phyloP scores from a whole-genome alignment of 64 coral and sea anemone genomes.

The Astreopora myriophthalma region DNA sequence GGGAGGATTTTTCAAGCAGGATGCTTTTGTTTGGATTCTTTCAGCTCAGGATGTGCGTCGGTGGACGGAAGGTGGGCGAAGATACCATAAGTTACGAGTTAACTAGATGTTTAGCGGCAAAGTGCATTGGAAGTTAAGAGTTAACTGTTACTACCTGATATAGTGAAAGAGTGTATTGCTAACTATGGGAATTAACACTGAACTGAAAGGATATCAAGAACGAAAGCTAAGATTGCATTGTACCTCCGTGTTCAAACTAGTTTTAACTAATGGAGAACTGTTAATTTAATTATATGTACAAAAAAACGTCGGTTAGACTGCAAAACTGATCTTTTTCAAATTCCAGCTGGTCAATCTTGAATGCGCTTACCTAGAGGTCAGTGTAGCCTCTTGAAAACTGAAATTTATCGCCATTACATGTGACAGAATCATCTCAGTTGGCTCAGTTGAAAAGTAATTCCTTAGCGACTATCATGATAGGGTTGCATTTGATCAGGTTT shows the following conservation, averaged over 20 bases:
- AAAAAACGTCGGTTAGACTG: not conserved
- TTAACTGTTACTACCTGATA: too few relatives aligned
- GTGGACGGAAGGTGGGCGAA: not conserved
- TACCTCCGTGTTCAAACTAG: not conserved
- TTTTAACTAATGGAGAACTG: not conserved
- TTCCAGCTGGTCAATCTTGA: not conserved
- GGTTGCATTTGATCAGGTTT: not conserved
- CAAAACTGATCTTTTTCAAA: not conserved
- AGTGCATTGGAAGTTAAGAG: not conserved
- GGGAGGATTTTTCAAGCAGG: not conserved
- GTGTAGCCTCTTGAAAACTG: not conserved
- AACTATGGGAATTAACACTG: not conserved
- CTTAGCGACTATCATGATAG: not conserved
- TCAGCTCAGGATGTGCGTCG: not conserved
- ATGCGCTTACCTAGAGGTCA: not conserved
- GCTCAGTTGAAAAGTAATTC: too few relatives aligned
- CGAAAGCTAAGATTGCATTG: not conserved
- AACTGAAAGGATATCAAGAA: not conserved
- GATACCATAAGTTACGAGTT: too few relatives aligned
- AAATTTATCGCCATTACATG: not conserved
- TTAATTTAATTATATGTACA: slow-evolving; percentile 16
- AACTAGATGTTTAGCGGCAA: not conserved
- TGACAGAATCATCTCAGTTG: not conserved
- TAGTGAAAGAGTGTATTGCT: not conserved
- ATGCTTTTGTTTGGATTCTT: not conserved